phyloP scores from a whole-genome alignment of 2,113 vertebrate species.

The Rhizomys pruinosus region DNA sequence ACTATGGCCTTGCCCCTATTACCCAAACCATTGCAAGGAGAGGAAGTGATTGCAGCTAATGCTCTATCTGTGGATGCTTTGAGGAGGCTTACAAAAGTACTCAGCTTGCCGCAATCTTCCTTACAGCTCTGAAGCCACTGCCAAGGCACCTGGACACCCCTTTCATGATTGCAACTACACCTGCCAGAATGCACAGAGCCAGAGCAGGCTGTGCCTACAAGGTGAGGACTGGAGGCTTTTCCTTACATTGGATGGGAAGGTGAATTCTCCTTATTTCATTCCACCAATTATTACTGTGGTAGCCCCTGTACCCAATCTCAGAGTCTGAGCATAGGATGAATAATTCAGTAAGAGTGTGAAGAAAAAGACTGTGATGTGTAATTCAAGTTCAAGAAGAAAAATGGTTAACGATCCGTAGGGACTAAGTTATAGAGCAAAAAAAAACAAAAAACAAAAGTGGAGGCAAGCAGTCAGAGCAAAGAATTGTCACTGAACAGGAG shows the following conservation, averaged over 20 bases:
- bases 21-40: background rate
- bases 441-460: background rate
- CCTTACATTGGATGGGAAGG: background rate
- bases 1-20: background rate
- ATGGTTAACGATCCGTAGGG: background rate
- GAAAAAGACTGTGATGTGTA: background rate
- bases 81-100: background rate
- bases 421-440: background rate
- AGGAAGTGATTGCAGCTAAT: background rate
- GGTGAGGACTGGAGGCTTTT: background rate
- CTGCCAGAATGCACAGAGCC: background rate
- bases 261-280: background rate
- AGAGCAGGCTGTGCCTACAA: background rate
- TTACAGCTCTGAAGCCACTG: background rate
- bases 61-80: background rate
- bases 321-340: background rate
- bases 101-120: conserved; percentile 35
- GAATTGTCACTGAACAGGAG: background rate
- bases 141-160: background rate
- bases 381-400: conserved; percentile 22
- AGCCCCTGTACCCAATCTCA: background rate
- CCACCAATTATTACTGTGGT: background rate
- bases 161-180: background rate
- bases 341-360: background rate
- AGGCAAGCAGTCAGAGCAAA: background rate